Base-by-base conservation (phyloP, 2,113 vertebrate species). In the Sporophila hypoxantha region DNA sequence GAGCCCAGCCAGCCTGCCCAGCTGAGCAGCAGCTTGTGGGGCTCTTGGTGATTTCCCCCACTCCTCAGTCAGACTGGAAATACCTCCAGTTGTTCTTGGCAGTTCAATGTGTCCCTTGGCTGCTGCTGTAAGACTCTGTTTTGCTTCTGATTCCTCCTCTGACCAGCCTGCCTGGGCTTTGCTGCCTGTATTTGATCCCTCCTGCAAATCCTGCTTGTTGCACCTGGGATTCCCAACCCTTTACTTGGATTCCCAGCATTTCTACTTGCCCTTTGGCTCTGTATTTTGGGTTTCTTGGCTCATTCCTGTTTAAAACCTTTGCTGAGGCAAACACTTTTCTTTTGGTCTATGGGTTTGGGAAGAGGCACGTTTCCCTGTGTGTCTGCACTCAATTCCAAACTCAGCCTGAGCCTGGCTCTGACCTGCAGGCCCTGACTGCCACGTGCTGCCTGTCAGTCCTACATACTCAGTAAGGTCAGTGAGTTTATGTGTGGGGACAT, bases 1-100 rank as follows among this genome's bases (percentile, higher is more conserved):
- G 37, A 69, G 36, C 53, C 36, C 41, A 6, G n/a, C 1, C 39
- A 85, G n/a, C 34, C 52, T 62, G 67, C 39, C 61, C 61, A 17
- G 78, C 42, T 21, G 39, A 56, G 50, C 36, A 52, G 86, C 0
- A 11, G 27, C 64, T 42, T 21, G 7, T 26, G 71, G 64, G 22
- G 59, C 70, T 78, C 59, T 46, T 61, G 67, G 81, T 69, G 89
- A 37, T 26, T 76, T 61, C n/a, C 34, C 11, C 56, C 57, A 32
- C 17, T 10, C 41, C 23, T 46, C 71, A 73, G 75, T 57, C 62
- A 73, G 59, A n/a, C 3, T 68, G 59, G 78, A 81, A 91, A 62
- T 41, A 36, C 27, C 71, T 89, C 82, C 78, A 46, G 77, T 69
- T 90, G 78, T 62, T 84, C 78, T 87, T 90, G 89, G 89, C 71